Evolutionary conservation across 2,888 invertebrate species (phyloP), one percentile per base, ranked within the genome.

Genomic region (Cremastinae sp.): DNA sequence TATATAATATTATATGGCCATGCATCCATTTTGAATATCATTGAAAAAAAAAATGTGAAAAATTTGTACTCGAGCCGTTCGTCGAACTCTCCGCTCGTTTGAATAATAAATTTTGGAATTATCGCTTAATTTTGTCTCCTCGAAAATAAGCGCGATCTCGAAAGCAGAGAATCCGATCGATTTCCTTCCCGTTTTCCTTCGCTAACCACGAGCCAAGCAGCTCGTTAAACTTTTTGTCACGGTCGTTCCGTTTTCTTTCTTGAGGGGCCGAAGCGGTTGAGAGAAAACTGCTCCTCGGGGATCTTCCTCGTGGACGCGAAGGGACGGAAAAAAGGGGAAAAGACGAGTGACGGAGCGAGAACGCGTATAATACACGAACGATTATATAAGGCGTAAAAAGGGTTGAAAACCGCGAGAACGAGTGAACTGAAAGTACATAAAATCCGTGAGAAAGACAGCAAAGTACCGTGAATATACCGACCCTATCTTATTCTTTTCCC

Each of bases 221-320:
- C 84, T 87, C 86, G 84, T 87, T 88, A 86, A 85, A 88, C 83
- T 88, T 88, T 88, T 88, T 84, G 84, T 85, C 78, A 72, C 62
- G 72, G 72, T 80, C 86, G 85, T 87, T 86, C 85, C 84, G 78
- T 34, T 54, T 85, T 85, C 85, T 85, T 78, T 82, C 12, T 38
- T 54, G 12, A 53, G 54, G 4, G 16, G 18, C 14, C 18, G 38
- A 9, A 36, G 51, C 49, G 20, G n/a, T 12, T n/a, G 38, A 12
- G 58, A 22, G 43, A 68, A 79, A 85, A 86, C 81, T 82, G 74
- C 85, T 85, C 87, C 82, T 85, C 28, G 61, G 86, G 84, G 85
- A 81, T 78, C 65, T 78, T 69, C 76, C 65, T 69, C 74, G 81
- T 70, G 80, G 38, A 72, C 47, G 34, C 53, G 64, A 79, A 56